These are phyloP conservation scores for Dugesia japonica DNA, from an alignment of 2,888 invertebrate genomes.

Conservation along the genomic window DNA sequence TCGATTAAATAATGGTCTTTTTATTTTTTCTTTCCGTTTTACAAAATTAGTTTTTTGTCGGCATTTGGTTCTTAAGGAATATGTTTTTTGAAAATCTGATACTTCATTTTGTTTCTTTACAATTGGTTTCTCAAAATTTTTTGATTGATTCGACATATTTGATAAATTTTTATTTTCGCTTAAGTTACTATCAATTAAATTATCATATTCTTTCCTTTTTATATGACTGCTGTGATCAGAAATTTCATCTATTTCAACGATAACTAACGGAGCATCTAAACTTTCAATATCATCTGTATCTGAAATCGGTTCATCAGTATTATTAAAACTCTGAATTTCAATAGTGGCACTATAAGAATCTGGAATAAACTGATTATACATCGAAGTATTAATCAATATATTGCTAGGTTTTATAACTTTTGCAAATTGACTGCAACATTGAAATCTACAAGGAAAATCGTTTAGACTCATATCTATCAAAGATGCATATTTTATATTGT, in stretches of 20 bases:
- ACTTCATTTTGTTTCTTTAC: not conserved
- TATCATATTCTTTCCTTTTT: too few species aligned
- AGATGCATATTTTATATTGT: not conserved
- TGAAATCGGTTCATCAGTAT: not conserved
- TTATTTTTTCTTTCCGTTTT: not conserved
- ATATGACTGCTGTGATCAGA: not conserved
- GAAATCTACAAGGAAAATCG: not conserved
- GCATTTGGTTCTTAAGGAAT: not conserved
- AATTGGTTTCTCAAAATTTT: not conserved
- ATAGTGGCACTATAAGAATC: not conserved
- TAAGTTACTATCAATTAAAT: not conserved
- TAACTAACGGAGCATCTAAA: not conserved
- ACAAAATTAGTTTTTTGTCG: not conserved
- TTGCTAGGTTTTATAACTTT: not conserved
- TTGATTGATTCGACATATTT: not conserved
- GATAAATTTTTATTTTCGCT: too few species aligned
- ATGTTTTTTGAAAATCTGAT: not conserved
- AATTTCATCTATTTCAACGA: not conserved
- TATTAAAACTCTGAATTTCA: not conserved
- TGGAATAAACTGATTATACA: not conserved
- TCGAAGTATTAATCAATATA: not conserved
- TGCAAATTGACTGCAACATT: not conserved
- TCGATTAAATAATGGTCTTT: not conserved
- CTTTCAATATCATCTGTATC: conserved; percentile 11
- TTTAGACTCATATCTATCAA: not conserved